These are phyloP conservation scores for Tupaia chinensis DNA, from an alignment of 2,113 vertebrate genomes.

Conservation along the genomic window DNA sequence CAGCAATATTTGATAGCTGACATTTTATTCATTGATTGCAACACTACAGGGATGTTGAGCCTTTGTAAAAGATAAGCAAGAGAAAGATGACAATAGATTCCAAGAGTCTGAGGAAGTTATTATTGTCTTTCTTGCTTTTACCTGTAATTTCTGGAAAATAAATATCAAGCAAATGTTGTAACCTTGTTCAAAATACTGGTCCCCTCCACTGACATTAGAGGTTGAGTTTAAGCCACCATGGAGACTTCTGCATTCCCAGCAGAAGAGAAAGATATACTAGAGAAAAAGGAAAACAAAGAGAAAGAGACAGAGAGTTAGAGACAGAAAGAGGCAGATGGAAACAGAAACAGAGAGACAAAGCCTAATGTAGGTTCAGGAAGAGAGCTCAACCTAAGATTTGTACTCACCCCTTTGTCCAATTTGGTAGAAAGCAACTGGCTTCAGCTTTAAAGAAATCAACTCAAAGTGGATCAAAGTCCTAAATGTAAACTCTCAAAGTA, in stretches of 20 bases:
- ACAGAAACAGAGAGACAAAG: neutral
- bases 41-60: neutral
- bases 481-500: too few species aligned
- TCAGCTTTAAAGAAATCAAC: neutral
- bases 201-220: neutral
- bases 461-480: too few species aligned
- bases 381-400: neutral
- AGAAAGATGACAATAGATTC: neutral
- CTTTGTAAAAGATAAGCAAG: conserved; percentile 34
- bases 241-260: neutral
- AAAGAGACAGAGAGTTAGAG: neutral
- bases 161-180: neutral
- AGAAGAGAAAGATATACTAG: neutral
- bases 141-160: conserved; percentile 15
- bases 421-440: neutral
- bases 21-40: neutral
- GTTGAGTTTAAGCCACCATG: neutral
- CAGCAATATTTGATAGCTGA: neutral
- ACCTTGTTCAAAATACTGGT: conserved; percentile 6
- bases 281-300: neutral
- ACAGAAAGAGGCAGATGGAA: neutral
- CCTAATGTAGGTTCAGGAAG: neutral
- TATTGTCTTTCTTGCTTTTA: conserved; percentile 10
- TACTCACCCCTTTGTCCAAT: neutral
- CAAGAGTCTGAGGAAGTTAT: neutral